These are phyloP conservation scores for Orchestia grillus DNA, from an alignment of 1,140 invertebrate species.

Conservation along the genomic window DNA sequence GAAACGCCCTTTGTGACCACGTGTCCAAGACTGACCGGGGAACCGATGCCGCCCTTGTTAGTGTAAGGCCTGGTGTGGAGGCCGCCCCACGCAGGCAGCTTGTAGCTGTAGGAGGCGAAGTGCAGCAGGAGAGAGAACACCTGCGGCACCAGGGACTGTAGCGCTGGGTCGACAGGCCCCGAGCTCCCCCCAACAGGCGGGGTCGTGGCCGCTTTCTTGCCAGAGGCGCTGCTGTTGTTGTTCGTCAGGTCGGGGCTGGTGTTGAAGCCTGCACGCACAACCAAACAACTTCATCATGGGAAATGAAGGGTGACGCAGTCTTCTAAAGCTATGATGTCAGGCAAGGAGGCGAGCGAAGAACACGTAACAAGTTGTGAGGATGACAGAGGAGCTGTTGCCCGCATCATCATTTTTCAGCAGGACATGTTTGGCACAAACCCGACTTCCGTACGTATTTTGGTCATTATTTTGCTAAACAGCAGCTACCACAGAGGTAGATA, in stretches of 20 bases:
- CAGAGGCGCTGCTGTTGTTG: background rate
- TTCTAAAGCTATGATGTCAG: too few relatives aligned
- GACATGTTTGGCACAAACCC: too few relatives aligned
- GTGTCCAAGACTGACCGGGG: background rate
- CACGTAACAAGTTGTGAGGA: too few relatives aligned
- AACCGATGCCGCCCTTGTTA: constrained; percentile 63
- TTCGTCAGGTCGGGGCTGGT: background rate
- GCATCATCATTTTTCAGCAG: too few relatives aligned
- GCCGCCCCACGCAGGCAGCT: constrained; percentile 69
- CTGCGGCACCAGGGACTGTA: constrained; percentile 70
- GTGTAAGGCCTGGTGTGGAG: constrained; percentile 66
- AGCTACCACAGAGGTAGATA: too few relatives aligned
- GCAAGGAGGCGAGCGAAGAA: too few relatives aligned
- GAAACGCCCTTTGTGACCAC: background rate
- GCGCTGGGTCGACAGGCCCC: background rate
- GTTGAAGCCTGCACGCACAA: background rate
- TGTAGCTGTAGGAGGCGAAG: constrained; percentile 72
- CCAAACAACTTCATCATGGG: too few relatives aligned
- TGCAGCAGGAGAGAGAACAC: constrained; percentile 73
- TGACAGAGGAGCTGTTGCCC: too few relatives aligned
- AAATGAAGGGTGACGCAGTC: too few relatives aligned
- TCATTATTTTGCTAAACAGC: too few relatives aligned
- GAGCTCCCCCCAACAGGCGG: background rate
- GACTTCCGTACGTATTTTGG: too few relatives aligned
- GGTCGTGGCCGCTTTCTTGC: background rate